Evolutionary conservation across 2,888 invertebrate genomes (phyloP).

Genomic region (Micoletzkya japonica): DNA sequence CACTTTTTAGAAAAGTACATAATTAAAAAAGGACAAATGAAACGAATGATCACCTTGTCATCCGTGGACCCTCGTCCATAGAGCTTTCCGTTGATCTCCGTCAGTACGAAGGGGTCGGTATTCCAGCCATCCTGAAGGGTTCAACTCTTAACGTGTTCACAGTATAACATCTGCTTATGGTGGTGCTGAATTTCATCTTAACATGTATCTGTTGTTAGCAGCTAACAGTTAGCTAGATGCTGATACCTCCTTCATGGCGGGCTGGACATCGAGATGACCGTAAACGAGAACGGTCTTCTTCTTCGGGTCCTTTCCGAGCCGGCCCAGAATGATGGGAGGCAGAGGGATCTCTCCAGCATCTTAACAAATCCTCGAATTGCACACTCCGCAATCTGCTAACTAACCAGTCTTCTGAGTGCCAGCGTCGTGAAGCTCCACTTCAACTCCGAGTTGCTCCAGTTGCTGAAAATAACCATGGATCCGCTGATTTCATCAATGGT

Average conservation of each 20-base stretch:
- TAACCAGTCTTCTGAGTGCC: slow-evolving; percentile 42
- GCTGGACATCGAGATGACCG: slow-evolving; percentile 97
- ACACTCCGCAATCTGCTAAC: neutral
- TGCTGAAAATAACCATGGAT: slow-evolving; percentile 35
- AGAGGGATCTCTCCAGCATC: slow-evolving; percentile 30
- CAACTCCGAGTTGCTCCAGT: slow-evolving; percentile 47
- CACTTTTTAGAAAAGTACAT: neutral
- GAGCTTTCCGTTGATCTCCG: slow-evolving; percentile 83
- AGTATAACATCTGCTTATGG: neutral
- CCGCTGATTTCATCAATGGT: neutral
- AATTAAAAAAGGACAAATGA: neutral
- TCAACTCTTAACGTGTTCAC: neutral
- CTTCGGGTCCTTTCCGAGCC: slow-evolving; percentile 77
- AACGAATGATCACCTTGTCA: slow-evolving; percentile 71
- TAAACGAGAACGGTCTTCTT: slow-evolving; percentile 93
- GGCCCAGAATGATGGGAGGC: slow-evolving; percentile 49
- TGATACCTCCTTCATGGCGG: slow-evolving; percentile 74
- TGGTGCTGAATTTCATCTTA: too few relatives aligned
- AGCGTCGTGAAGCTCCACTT: slow-evolving; percentile 48
- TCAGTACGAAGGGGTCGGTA: slow-evolving; percentile 87
- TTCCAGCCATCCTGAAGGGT: slow-evolving; percentile 77
- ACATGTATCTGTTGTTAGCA: too few relatives aligned
- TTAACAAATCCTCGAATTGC: neutral
- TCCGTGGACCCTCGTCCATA: slow-evolving; percentile 89
- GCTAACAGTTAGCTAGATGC: neutral